Base-by-base conservation (phyloP, 2,113 vertebrate genomes). In the Sylvia atricapilla region DNA sequence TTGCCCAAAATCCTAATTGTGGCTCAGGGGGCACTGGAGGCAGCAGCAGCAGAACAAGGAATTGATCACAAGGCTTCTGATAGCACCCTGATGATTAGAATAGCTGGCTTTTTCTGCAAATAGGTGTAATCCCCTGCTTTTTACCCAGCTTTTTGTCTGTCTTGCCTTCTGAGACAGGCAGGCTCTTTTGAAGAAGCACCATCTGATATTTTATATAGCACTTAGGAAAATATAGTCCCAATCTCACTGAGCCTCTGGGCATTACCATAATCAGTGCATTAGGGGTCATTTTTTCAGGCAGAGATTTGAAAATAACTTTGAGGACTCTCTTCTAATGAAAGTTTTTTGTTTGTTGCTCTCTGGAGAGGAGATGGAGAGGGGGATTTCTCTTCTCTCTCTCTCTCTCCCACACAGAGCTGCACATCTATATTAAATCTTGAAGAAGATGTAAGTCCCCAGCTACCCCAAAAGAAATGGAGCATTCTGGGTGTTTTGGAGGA, bases 241-340 rank as follows among this genome's bases (percentile, higher is more conserved):
- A 11, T 90, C 79, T 91, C 19, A 25, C 53, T 49, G 68, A 88
- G 73, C 83, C 85, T 92, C 90, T 56, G 84, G 79, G 76, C 88
- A 92, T 96, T 96, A 94, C 90, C 90, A 94, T 96, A 96, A 96
- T 94, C 85, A 96, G 85, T 78, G 66, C 93, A 95, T 95, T 94
- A 96, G 86, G 85, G 93, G 90, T 94, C 88, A 93, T 92, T 95
- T 95, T 91, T 93, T 94, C 92, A 96, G 60, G 24, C 39, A 67
- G 72, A 95, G 81, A 89, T 95, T 93, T 92, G 95, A 90, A 96
- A 96, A 94, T 94, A 96, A 96, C 93, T 94, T 96, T 86, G 76
- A 93, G 79, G 66, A 94, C 64, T 75, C 80, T 90, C 92, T 92
- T 92, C 83, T 87, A 90, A 77, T 59, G 56, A 67, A 92, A 91